Evolutionary conservation across 2,888 invertebrate genomes (phyloP).

Genomic region (Nemoura dubitans): DNA sequence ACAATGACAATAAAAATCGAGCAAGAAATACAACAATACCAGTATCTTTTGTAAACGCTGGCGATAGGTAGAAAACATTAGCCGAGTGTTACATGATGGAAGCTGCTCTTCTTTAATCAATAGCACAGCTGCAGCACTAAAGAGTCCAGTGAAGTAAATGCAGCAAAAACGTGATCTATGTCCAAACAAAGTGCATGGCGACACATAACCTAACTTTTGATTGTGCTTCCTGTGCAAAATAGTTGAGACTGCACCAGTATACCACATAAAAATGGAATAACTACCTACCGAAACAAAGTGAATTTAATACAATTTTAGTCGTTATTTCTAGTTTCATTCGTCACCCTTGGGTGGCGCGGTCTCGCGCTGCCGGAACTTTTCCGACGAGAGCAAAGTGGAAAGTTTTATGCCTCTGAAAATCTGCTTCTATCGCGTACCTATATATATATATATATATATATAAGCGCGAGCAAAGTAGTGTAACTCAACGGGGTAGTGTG

Average conservation of each 20-base stretch:
- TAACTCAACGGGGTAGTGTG: neutral
- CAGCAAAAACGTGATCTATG: neutral
- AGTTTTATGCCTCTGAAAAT: slow-evolving; percentile 29
- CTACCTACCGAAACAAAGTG: slow-evolving; percentile 12
- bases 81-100: neutral
- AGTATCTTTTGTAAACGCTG: neutral
- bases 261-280: neutral
- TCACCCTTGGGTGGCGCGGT: slow-evolving; percentile 21
- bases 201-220: neutral
- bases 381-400: slow-evolving; percentile 13
- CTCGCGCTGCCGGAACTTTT: neutral
- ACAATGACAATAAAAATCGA: slow-evolving; percentile 27
- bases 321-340: slow-evolving; percentile 33
- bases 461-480: neutral
- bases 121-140: neutral
- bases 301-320: neutral
- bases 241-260: neutral
- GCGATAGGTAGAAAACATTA: neutral
- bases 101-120: neutral
- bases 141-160: neutral
- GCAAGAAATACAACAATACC: neutral
- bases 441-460: too few species aligned
- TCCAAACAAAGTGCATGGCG: slow-evolving; percentile 3
- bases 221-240: slow-evolving; percentile 7
- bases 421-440: slow-evolving; percentile 9